A percentile compares a stretch with the other conserved stretches of the same genome.
These are phyloP conservation scores for Chionis minor DNA, from an alignment of 2,113 vertebrate species.

Conservation along the genomic window DNA sequence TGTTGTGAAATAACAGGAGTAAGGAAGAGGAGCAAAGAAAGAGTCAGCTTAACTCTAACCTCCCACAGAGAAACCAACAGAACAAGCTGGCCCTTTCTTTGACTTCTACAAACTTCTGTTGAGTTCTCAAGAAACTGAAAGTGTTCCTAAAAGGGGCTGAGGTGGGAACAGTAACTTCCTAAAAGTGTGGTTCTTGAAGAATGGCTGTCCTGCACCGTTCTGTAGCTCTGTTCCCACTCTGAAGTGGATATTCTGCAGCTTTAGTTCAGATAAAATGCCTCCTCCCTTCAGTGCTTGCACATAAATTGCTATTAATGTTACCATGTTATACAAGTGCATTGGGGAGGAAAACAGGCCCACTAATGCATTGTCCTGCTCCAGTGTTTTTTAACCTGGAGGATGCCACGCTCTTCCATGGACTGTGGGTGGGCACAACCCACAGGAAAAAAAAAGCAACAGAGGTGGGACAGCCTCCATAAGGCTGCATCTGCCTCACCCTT, in stretches of 20 bases:
- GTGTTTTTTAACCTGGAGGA: slow-evolving; percentile 49
- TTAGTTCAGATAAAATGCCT: slow-evolving; percentile 13
- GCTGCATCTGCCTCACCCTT: slow-evolving; percentile 40
- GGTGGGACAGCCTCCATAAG: slow-evolving; percentile 18
- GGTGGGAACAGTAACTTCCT: slow-evolving; percentile 30
- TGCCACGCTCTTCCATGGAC: background rate
- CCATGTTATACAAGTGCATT: slow-evolving; percentile 45
- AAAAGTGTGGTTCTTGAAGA: background rate
- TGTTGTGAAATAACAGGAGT: background rate
- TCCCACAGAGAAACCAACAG: background rate
- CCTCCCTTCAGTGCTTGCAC: slow-evolving; percentile 22
- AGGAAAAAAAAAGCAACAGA: background rate
- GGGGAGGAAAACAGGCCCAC: slow-evolving; percentile 40
- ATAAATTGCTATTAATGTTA: slow-evolving; percentile 60
- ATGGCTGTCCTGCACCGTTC: background rate
- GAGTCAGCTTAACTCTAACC: background rate
- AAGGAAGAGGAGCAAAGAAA: background rate
- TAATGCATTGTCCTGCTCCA: slow-evolving; percentile 43
- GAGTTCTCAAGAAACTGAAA: slow-evolving; percentile 50
- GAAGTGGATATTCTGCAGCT: slow-evolving; percentile 8
- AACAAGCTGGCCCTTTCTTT: background rate
- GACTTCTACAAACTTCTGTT: slow-evolving; percentile 42
- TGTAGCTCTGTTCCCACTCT: background rate
- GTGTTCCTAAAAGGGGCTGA: background rate
- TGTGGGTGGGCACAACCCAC: slow-evolving; percentile 13